Percentiles rank a stretch among this genome's conserved stretches.
Conservation (phyloP, 1,140 invertebrate species). For the Solenopsis invicta region DNA sequence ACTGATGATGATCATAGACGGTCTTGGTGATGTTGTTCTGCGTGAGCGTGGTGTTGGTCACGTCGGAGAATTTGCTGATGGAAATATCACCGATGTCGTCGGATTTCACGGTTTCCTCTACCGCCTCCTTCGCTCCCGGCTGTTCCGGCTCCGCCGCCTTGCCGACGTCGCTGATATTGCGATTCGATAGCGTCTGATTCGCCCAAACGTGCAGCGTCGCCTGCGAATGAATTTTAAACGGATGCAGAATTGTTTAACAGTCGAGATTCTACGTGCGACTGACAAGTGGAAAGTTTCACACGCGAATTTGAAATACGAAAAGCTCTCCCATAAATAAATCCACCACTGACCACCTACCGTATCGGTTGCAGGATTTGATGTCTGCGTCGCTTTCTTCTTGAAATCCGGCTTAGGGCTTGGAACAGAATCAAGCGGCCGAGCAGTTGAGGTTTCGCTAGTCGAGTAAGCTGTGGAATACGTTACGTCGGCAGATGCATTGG, state of each 20-base stretch:
- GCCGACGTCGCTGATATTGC: constrained; percentile 62
- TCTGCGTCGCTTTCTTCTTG: constrained; percentile 53
- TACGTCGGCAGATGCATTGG: constrained; percentile 35
- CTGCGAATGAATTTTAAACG: not conserved
- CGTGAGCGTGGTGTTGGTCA: constrained; percentile 84
- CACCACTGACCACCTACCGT: constrained; percentile 38
- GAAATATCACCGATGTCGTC: constrained; percentile 81
- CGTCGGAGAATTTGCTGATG: constrained; percentile 82
- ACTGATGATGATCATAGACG: constrained; percentile 90
- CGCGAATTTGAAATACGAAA: not conserved
- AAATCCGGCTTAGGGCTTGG: not conserved
- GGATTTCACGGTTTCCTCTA: constrained; percentile 24
- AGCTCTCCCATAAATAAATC: not conserved
- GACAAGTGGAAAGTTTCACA: not conserved
- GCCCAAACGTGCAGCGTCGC: constrained; percentile 56
- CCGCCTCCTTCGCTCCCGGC: not conserved
- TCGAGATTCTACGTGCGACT: not conserved
- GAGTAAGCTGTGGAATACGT: constrained; percentile 64
- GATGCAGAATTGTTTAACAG: not conserved
- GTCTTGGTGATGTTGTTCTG: constrained; percentile 87
- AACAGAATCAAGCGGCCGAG: not conserved
- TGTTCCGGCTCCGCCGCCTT: constrained; percentile 12
- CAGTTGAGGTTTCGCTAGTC: constrained; percentile 49
- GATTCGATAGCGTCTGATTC: constrained; percentile 73
- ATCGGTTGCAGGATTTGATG: constrained; percentile 55